Base-by-base conservation (phyloP, 2,113 vertebrate genomes). In the Cheirogaleus medius region DNA sequence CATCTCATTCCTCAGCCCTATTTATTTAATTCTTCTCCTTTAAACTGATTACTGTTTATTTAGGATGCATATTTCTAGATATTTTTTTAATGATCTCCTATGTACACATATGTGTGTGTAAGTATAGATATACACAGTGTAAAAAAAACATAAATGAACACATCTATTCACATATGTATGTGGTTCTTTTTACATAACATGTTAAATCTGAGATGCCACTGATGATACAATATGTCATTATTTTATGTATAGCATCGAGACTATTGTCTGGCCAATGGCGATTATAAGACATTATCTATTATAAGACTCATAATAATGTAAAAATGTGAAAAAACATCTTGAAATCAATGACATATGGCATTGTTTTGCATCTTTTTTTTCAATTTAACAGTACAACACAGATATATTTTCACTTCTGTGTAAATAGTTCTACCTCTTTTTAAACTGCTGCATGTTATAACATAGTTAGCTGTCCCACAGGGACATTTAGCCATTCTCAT, bases 241-340 rank as follows among this genome's bases (percentile, higher is more conserved):
- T 83, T 81, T 93, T 78, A 63, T n/a, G 29, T 42, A 60, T 9
- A 77, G 29, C 27, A 87, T 84, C 32, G 90, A 86, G 39, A 56
- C 8, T 63, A 32, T 66, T 63, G 3, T 32, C 69, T 97, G 84
- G 18, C 12, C 21, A 27, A 34, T 66, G 32, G 3, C 8, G n/a
- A 76, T 85, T 73, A 34, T 58, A 82, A 80, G 83, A 76, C 4
- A 87, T 17, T 6, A n/a, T 91, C 78, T 73, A 37, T 88, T 39
- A 60, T 74, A 95, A 64, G 8, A 63, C 23, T 82, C 34, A 60
- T 27, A 73, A 80, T 69, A 69, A 74, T 63, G 58, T 73, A 7
- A 78, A 78, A 88, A 87, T 63, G 76, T 32, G 63, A 81, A 82
- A 82, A 92, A 94, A 54, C 42, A 86, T 93, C 29, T 89, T 97